phyloP scores from a whole-genome alignment of 2,113 vertebrate species.

The Galemys pyrenaicus region DNA sequence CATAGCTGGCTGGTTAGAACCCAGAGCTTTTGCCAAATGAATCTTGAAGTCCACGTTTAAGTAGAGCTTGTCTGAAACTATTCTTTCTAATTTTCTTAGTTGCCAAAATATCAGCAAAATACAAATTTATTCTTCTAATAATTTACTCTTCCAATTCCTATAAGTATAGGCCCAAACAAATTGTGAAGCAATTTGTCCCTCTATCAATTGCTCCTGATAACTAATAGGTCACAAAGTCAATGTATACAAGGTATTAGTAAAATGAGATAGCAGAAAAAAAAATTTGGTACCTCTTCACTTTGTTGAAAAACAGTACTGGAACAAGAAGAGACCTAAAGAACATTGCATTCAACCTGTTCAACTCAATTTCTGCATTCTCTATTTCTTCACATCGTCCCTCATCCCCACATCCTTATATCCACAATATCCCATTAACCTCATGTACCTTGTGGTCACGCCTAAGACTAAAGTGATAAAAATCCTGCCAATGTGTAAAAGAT shows the following conservation, averaged over 20 bases:
- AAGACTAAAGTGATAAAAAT: background rate
- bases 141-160: background rate
- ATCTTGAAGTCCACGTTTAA: background rate
- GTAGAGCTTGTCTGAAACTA: background rate
- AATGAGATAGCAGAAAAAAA: conserved; percentile 10
- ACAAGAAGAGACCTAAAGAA: background rate
- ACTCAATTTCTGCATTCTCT: background rate
- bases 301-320: background rate
- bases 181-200: background rate
- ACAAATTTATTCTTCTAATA: background rate
- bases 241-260: background rate
- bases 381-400: background rate
- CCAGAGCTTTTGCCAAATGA: background rate
- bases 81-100: background rate
- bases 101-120: background rate
- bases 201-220: background rate
- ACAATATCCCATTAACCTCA: background rate
- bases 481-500: background rate
- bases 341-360: background rate
- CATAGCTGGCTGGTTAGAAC: background rate
- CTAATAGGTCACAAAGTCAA: background rate
- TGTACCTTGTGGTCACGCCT: background rate
- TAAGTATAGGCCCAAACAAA: background rate
- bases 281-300: background rate
- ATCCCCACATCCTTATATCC: background rate